phyloP scores from a whole-genome alignment of 2,797 vertebrate species.

The Mycteria americana region DNA sequence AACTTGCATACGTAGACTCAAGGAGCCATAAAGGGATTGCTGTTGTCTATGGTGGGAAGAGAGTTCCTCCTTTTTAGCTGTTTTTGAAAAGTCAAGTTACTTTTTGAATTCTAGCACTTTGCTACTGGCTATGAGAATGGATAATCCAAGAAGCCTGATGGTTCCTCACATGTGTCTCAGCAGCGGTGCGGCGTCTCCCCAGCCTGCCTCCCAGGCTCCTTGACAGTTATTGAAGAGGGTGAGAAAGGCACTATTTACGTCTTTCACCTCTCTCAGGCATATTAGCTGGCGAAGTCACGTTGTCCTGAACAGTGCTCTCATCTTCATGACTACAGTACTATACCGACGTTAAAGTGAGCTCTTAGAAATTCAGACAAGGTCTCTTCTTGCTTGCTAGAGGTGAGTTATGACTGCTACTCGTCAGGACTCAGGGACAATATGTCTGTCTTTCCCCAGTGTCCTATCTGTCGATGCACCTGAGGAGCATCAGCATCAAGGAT shows the following conservation, averaged over 20 bases:
- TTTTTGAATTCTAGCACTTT: background rate
- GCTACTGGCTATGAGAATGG: background rate
- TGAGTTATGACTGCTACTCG: background rate
- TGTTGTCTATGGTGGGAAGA: background rate
- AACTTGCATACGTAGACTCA: background rate
- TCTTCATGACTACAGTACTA: background rate
- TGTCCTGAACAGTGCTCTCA: background rate
- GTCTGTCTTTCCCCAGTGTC: background rate
- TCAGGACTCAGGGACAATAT: background rate
- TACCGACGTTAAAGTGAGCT: accelerated
- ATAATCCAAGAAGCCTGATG: background rate
- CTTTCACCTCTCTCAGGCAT: background rate
- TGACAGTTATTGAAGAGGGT: background rate
- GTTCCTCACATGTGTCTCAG: background rate
- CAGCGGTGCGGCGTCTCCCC: background rate
- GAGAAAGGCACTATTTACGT: background rate
- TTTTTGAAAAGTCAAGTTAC: background rate
- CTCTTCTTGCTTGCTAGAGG: background rate
- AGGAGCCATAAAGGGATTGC: background rate
- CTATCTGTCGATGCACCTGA: background rate
- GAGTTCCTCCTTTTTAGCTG: background rate
- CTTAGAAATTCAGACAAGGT: background rate
- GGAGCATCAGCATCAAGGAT: background rate
- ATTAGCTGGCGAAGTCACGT: background rate
- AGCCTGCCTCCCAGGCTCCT: background rate